Conservation (phyloP, 2,888 invertebrate species). For the Acrocyrtus sp. region DNA sequence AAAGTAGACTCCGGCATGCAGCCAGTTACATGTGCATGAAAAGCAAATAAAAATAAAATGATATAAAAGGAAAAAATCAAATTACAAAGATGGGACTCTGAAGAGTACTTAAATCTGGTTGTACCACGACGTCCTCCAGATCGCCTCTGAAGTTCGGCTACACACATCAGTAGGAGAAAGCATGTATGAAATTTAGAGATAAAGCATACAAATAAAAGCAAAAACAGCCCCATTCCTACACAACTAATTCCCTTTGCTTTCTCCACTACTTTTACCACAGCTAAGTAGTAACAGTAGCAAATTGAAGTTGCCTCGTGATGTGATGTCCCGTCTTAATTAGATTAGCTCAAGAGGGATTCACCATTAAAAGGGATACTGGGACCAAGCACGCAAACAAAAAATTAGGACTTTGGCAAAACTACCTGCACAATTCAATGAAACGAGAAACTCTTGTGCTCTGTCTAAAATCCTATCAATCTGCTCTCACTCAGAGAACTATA, state of each 20-base stretch:
- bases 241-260: too few species aligned
- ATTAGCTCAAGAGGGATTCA: not conserved
- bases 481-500: too few species aligned
- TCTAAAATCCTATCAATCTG: too few species aligned
- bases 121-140: constrained; percentile 27
- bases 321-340: not conserved
- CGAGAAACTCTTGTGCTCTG: too few species aligned
- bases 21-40: too few species aligned
- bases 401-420: too few species aligned
- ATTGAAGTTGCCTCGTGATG: not conserved
- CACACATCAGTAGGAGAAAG: not conserved
- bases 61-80: constrained; percentile 38
- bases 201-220: too few species aligned
- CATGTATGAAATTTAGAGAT: not conserved
- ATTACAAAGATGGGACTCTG: constrained; percentile 41
- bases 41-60: too few species aligned
- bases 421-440: too few species aligned
- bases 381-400: not conserved
- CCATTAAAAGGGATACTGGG: not conserved
- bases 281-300: too few species aligned
- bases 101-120: constrained; percentile 33
- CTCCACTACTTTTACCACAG: not conserved
- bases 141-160: constrained; percentile 27
- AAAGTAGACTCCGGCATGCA: too few species aligned
- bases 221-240: too few species aligned